Evolutionary conservation across 2,888 invertebrate species (phyloP).

Genomic region (Drosophila glabriapex): DNA sequence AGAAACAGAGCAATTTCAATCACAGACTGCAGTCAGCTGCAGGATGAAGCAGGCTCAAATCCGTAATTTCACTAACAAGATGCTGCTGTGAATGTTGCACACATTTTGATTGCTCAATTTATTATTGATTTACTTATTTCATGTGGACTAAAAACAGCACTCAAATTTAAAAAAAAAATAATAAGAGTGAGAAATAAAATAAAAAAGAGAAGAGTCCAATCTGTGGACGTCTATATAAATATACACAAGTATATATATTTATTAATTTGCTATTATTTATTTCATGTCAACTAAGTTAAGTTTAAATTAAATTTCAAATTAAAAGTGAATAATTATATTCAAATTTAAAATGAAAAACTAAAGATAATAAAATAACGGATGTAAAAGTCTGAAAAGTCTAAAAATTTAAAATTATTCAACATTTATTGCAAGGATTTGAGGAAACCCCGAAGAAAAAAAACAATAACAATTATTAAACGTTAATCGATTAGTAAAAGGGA

Average conservation of each 20-base stretch:
- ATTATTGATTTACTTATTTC: neutral
- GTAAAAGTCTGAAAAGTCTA: too few species aligned
- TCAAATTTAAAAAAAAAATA: neutral
- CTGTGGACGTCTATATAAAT: neutral
- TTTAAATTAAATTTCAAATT: too few species aligned
- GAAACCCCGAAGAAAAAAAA: too few species aligned
- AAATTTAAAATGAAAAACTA: too few species aligned
- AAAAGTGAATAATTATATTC: too few species aligned
- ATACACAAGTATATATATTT: neutral
- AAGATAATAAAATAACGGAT: too few species aligned
- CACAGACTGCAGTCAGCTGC: slow-evolving; percentile 12
- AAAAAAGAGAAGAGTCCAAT: neutral
- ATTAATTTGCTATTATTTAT: neutral
- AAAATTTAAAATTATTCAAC: too few species aligned
- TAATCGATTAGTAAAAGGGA: neutral
- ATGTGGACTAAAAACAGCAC: neutral
- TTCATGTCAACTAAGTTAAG: neutral
- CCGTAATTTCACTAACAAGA: slow-evolving; percentile 7
- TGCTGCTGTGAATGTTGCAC: neutral
- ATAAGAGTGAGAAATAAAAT: neutral
- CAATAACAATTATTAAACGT: too few species aligned
- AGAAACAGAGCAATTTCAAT: neutral
- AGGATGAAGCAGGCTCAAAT: slow-evolving; percentile 43
- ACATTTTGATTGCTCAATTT: slow-evolving; percentile 16
- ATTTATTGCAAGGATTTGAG: neutral